phyloP scores from a whole-genome alignment of 2,888 invertebrate species.

The Andrena bucephala region DNA sequence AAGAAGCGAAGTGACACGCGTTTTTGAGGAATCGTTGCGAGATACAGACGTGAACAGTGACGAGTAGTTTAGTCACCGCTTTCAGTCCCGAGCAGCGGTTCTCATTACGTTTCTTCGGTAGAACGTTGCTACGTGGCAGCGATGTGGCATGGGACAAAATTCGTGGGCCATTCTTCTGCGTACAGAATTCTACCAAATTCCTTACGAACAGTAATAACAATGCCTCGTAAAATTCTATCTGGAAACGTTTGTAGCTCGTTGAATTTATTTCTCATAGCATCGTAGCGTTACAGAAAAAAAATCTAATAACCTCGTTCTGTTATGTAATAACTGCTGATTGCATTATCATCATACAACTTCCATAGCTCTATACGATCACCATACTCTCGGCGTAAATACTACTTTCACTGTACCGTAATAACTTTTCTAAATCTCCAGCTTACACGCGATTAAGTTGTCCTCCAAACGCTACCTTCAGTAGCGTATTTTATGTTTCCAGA shows the following conservation, averaged over 20 bases:
- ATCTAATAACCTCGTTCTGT: too few relatives aligned
- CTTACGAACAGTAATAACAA: not conserved
- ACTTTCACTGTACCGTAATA: too few relatives aligned
- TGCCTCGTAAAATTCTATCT: not conserved
- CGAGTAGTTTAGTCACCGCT: conserved; percentile 13
- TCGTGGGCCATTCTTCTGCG: not conserved
- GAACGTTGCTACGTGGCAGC: not conserved
- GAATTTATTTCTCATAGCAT: too few relatives aligned
- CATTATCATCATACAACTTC: too few relatives aligned
- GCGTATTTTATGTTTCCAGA: too few relatives aligned
- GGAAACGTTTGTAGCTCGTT: not conserved
- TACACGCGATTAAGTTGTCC: too few relatives aligned
- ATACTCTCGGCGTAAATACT: too few relatives aligned
- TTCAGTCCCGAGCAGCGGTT: not conserved
- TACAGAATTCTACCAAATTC: not conserved
- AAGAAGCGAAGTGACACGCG: not conserved
- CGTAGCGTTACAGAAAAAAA: too few relatives aligned
- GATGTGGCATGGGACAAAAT: not conserved
- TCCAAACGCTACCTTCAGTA: too few relatives aligned
- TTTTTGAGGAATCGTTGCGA: conserved; percentile 7
- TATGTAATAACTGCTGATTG: too few relatives aligned
- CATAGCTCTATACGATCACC: too few relatives aligned
- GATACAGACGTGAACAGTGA: not conserved
- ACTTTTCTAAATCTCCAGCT: too few relatives aligned
- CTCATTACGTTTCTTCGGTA: not conserved